Conservation (phyloP, 2,888 invertebrate species). For the Erynnis tages region DNA sequence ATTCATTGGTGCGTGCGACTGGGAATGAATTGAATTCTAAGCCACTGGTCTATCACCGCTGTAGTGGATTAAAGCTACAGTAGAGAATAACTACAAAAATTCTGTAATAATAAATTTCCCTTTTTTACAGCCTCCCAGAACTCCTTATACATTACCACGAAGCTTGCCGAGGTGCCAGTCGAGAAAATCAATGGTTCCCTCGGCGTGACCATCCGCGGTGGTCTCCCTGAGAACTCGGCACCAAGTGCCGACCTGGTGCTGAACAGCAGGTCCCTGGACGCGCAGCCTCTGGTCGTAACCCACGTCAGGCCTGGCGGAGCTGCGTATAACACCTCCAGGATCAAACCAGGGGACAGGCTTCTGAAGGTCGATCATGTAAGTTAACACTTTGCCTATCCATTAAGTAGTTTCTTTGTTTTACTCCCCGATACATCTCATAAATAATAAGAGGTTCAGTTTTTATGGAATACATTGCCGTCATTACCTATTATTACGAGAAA, state of each 20-base stretch:
- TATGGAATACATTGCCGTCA: too few relatives aligned
- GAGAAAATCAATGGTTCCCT: constrained; percentile 92
- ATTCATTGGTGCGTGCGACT: too few relatives aligned
- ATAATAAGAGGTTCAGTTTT: too few relatives aligned
- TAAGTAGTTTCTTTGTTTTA: too few relatives aligned
- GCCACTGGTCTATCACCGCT: too few relatives aligned
- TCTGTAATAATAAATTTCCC: not conserved
- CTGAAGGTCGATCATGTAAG: constrained; percentile 91
- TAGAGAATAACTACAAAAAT: too few relatives aligned
- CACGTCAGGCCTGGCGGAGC: constrained; percentile 94
- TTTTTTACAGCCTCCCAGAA: constrained; percentile 82
- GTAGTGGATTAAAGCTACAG: too few relatives aligned
- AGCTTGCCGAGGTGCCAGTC: constrained; percentile 89
- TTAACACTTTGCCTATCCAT: too few relatives aligned
- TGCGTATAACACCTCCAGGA: constrained; percentile 93
- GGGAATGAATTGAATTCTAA: too few relatives aligned
- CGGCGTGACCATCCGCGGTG: constrained; percentile 93
- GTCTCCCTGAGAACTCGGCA: constrained; percentile 81
- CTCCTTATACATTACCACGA: constrained; percentile 87
- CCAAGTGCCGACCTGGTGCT: constrained; percentile 83
- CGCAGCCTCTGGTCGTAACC: constrained; percentile 92
- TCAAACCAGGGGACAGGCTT: constrained; percentile 94
- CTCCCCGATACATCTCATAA: too few relatives aligned
- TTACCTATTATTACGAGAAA: too few relatives aligned
- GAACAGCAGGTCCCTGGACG: constrained; percentile 79